Percentiles rank a stretch among this genome's conserved stretches.
Conservation (phyloP, 2,113 vertebrate genomes). For the Phaetusa simplex region DNA sequence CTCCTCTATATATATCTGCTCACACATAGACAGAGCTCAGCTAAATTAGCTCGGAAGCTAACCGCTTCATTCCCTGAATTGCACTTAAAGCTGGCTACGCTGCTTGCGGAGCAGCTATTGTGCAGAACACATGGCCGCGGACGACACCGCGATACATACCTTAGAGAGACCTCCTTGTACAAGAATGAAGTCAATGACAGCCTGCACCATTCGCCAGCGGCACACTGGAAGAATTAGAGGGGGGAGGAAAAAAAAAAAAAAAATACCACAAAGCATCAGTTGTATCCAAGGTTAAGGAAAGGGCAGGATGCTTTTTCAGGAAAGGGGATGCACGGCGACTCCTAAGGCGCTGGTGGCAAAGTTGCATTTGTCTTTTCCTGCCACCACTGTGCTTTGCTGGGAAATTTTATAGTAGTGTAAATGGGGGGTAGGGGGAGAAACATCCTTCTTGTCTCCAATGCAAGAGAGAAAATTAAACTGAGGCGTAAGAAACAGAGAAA, state of each 20-base stretch:
- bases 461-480: background rate
- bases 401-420: background rate
- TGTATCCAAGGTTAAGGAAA: conserved; percentile 45
- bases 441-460: background rate
- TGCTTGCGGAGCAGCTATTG: conserved; percentile 6
- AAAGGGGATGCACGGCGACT: conserved; percentile 7
- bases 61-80: conserved; percentile 38
- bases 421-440: background rate
- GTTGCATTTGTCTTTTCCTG: conserved; percentile 44
- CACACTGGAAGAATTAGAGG: background rate
- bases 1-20: conserved; percentile 8
- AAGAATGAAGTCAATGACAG: background rate
- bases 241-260: background rate
- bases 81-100: background rate
- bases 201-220: background rate
- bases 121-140: conserved; percentile 28
- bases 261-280: background rate
- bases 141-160: conserved; percentile 10
- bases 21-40: background rate
- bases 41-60: conserved; percentile 17
- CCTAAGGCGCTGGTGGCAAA: background rate
- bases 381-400: conserved; percentile 1
- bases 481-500: background rate
- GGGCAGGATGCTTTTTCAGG: conserved; percentile 37
- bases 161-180: conserved; percentile 3